phyloP scores from a whole-genome alignment of 2,113 vertebrate species.

The Phainopepla nitens region DNA sequence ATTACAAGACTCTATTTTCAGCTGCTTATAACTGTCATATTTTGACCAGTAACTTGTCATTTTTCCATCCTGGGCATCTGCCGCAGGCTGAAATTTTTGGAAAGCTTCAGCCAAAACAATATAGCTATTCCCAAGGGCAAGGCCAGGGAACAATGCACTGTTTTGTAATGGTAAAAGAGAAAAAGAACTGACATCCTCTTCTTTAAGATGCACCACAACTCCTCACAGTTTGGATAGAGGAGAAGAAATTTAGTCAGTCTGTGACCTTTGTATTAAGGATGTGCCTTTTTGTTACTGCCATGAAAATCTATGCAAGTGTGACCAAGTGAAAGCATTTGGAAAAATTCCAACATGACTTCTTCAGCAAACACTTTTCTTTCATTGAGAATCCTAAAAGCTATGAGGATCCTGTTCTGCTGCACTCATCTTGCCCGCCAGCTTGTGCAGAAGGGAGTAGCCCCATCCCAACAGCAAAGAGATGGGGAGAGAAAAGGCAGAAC shows the following conservation, averaged over 20 bases:
- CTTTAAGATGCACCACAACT: conserved; percentile 21
- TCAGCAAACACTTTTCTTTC: neutral
- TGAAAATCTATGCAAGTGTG: neutral
- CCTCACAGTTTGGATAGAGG: neutral
- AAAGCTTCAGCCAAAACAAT: conserved; percentile 62
- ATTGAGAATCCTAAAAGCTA: neutral
- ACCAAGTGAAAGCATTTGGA: neutral
- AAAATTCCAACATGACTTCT: neutral
- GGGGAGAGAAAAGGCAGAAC: neutral
- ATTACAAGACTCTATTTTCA: conserved; percentile 52
- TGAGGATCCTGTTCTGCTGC: neutral
- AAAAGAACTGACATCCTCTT: conserved; percentile 40
- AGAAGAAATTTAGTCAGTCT: neutral
- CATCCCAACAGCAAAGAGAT: neutral
- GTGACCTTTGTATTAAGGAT: conserved; percentile 24
- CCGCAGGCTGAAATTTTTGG: conserved; percentile 42
- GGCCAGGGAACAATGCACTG: conserved; percentile 39
- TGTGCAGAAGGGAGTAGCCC: neutral
- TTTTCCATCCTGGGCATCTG: conserved; percentile 60
- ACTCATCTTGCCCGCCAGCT: neutral
- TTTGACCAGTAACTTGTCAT: conserved; percentile 64
- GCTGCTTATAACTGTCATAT: conserved; percentile 62
- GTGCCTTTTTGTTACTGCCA: neutral
- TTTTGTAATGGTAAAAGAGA: conserved; percentile 52
- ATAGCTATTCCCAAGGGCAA: conserved; percentile 57